Base-by-base conservation (phyloP, 2,113 vertebrate genomes). In the Aptenodytes patagonicus region DNA sequence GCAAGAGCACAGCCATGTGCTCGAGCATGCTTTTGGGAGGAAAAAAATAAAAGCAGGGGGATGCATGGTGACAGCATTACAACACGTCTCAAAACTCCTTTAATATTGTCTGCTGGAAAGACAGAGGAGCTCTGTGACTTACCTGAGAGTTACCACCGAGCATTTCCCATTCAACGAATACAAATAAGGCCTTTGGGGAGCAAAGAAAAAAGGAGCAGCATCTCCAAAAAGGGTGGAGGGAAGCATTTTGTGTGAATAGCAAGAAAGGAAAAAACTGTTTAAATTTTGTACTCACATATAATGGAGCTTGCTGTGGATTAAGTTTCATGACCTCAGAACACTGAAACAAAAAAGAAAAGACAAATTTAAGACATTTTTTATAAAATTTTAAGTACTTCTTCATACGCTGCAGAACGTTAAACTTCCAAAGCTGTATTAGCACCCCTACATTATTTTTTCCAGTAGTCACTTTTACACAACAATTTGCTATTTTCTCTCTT, bases 261-360 rank as follows among this genome's bases (percentile, higher is more conserved):
- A 86, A 10, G 13, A 94, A 61, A 87, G n/a, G 13, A 18, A 36
- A 76, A 84, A 89, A 89, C 1, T 5, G 5, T 22, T 78, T 65
- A 69, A 55, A 34, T 24, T 55, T 93, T 95, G 89, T 99, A 99
- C 99, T 99, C 97, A 99, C 99, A 99, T 99, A 99, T 95, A 99
- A 96, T 2, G 99, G 99, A 98, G 99, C 99, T 99, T 99, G 99
- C 83, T 99, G 99, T 98, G 99, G 99, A 98, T 98, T 99, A 98
- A 99, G 99, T 99, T 99, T 99, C 99, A 99, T 99, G 99, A 99
- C 99, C 98, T 98, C 96, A 98, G 98, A 98, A 98, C 97, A 97
- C 99, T 99, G 98, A 82, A 99, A 98, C n/a, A 93, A 93, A 98
- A 72, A 97, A 77, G 61, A 95, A 89, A 91, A 94, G 61, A 92